Evolutionary conservation across 2,113 vertebrate species (phyloP), one percentile per base, ranked within the genome.

Genomic region (Drymodes brunneopygia): DNA sequence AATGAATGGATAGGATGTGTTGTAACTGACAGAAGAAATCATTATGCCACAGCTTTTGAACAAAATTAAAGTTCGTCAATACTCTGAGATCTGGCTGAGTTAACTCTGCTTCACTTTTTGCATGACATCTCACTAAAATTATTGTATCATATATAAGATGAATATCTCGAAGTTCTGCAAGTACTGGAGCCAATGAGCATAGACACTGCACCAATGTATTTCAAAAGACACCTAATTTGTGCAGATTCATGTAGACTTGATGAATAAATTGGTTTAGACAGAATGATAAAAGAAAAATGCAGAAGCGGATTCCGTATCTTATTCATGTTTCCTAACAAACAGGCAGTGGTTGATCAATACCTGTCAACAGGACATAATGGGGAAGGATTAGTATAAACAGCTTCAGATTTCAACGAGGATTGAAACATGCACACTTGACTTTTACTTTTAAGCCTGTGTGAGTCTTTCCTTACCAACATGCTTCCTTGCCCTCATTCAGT

Each of bases 11-110:
- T 79, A 85, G 84, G 80, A 87, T 79, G 58, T 85, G 95, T 83
- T 93, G 86, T 93, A 97, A 96, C 80, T 80, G 72, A 93, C 86
- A 92, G 90, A 87, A 95, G 94, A 97, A 90, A 96, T 94, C 84
- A 89, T 96, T 96, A 91, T 82, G 66, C 53, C 75, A 91, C 88
- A 94, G 93, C 75, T 95, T 95, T 94, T 94, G 92, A 86, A 88
- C 80, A 88, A 90, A 96, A 90, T 90, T 88, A 78, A 94, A 93
- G 90, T 72, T 96, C 44, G 29, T 95, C 93, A 97, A 74, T 95
- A 90, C 48, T 31, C 87, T 44, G 50, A 84, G 93, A 95, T 92
- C 58, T 91, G 84, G 50, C 54, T 35, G 6, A 94, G 53, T 65
- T 72, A 90, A 88, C 64, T 91, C 62, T 0, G 0, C 61, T 94